Conservation (phyloP, 2,797 vertebrate species). For the Acrossocheilus fasciatus region DNA sequence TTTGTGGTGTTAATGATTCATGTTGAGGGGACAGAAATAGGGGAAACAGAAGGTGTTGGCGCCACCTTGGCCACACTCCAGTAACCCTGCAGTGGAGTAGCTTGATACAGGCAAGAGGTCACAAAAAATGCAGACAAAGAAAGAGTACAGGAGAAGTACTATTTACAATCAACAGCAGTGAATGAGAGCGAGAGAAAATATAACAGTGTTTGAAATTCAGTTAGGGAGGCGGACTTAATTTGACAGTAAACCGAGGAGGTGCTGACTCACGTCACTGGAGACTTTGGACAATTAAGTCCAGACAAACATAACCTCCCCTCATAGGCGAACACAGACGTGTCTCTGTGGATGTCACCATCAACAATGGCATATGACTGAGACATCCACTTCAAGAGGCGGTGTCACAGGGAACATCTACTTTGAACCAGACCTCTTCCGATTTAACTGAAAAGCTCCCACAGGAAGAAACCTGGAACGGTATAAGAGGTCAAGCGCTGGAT, state of each 20-base stretch:
- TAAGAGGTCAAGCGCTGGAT: not conserved
- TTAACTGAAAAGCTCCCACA: not conserved
- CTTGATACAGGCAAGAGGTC: conserved; percentile 31
- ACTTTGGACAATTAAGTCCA: conserved; percentile 51
- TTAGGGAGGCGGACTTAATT: conserved; percentile 24
- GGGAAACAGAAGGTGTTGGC: conserved; percentile 39
- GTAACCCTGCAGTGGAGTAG: conserved; percentile 53
- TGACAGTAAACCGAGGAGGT: conserved; percentile 44
- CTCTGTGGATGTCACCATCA: conserved; percentile 15
- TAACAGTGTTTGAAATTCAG: conserved; percentile 2
- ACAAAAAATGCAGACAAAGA: conserved; percentile 8
- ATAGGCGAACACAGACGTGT: not conserved
- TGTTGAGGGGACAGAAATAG: conserved; percentile 48
- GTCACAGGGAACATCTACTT: not conserved
- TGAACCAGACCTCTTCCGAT: not conserved
- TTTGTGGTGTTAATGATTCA: conserved; percentile 66
- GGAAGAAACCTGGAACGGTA: not conserved
- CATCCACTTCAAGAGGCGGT: not conserved
- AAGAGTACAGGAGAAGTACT: not conserved
- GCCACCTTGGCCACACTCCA: conserved; percentile 60
- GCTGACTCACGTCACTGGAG: conserved; percentile 46
- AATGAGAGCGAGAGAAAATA: not conserved
- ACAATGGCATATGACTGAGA: conserved; percentile 27
- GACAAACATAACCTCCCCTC: conserved; percentile 48
- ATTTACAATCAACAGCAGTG: conserved; percentile 1